phyloP scores from a whole-genome alignment of 23 tunicate genomes.

The Oikopleura albicans region DNA sequence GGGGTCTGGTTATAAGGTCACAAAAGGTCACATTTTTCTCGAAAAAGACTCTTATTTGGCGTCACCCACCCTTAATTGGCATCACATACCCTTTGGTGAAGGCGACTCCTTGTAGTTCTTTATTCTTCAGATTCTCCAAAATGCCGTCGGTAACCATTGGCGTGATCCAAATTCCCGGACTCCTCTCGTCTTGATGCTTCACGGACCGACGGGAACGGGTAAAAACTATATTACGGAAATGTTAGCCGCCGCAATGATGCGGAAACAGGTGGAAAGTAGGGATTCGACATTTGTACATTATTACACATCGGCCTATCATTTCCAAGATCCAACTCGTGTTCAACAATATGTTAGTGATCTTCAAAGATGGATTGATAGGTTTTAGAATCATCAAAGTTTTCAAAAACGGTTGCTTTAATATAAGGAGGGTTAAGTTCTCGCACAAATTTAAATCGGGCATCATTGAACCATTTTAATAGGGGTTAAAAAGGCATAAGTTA shows the following conservation, averaged over 20 bases:
- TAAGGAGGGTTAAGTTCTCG: too few species aligned
- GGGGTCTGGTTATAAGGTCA: too few species aligned
- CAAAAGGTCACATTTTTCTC: too few species aligned
- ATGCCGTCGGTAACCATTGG: slow-evolving; percentile 1
- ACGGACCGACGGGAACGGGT: slow-evolving; percentile 13
- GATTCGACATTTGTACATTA: neutral
- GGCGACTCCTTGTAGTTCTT: too few species aligned
- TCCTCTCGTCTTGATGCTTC: slow-evolving; percentile 5
- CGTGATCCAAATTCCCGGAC: neutral
- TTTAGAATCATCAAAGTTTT: too few species aligned
- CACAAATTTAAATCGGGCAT: too few species aligned
- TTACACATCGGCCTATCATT: neutral
- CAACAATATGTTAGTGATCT: neutral
- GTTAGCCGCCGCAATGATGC: neutral
- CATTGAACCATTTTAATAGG: too few species aligned
- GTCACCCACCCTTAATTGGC: too few species aligned
- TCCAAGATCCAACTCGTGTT: neutral
- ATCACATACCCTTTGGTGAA: too few species aligned
- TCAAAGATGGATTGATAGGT: neutral
- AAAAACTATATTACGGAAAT: neutral
- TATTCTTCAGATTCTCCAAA: neutral
- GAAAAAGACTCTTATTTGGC: too few species aligned
- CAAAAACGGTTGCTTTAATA: too few species aligned
- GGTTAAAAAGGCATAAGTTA: too few species aligned
- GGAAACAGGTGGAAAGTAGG: neutral